Percentiles rank a stretch among this genome's conserved stretches.
Conservation (phyloP, 1,140 invertebrate species). For the Leguminivora glycinivorella region DNA sequence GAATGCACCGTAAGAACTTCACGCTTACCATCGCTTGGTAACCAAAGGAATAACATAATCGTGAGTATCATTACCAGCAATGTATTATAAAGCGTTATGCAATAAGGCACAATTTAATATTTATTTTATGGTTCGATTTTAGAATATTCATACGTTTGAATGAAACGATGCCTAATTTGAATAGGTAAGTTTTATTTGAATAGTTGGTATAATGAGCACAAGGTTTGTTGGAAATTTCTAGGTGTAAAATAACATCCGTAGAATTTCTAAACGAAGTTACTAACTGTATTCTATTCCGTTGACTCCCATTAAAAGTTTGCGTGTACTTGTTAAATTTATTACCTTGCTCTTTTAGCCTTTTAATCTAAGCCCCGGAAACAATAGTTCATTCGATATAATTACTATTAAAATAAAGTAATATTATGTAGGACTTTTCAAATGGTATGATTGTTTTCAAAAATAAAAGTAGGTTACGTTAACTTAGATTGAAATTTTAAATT, state of each 20-base stretch:
- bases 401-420: not conserved
- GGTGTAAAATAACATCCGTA: not conserved
- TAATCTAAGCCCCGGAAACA: not conserved
- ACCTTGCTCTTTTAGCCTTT: not conserved
- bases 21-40: not conserved
- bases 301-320: slow-evolving; percentile 4
- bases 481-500: too few relatives aligned
- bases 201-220: not conserved
- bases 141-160: slow-evolving; percentile 21
- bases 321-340: not conserved
- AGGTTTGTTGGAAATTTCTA: not conserved
- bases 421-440: not conserved
- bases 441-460: not conserved
- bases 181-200: not conserved
- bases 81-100: slow-evolving; percentile 11
- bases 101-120: not conserved
- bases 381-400: not conserved
- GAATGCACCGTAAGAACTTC: not conserved
- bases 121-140: not conserved
- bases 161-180: not conserved
- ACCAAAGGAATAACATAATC: not conserved
- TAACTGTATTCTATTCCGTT: not conserved
- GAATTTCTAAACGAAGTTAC: not conserved
- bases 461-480: too few relatives aligned
- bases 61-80: not conserved